These are phyloP conservation scores for Gasterosteus nipponicus DNA, from an alignment of 2,113 vertebrate species.

Conservation along the genomic window DNA sequence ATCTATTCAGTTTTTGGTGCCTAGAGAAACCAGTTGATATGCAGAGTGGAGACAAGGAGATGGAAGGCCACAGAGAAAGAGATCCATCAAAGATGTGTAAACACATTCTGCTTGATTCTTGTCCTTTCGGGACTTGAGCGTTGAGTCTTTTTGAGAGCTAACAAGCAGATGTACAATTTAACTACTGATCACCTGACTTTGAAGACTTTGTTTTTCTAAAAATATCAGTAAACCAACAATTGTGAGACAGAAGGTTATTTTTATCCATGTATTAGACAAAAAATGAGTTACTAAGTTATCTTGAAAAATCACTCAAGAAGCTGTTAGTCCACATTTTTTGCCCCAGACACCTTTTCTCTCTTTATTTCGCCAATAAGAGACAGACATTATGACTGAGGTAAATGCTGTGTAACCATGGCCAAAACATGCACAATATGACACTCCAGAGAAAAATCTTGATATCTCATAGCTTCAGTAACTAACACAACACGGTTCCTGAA, in stretches of 20 bases:
- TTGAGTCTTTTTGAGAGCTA: slow-evolving; percentile 21
- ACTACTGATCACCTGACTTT: slow-evolving; percentile 29
- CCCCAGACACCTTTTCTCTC: neutral
- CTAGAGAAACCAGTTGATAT: slow-evolving; percentile 50
- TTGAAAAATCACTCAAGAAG: neutral
- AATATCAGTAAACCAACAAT: neutral
- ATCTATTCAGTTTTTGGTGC: slow-evolving; percentile 67
- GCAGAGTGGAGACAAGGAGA: slow-evolving; percentile 48
- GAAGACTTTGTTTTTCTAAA: neutral
- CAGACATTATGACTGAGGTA: neutral
- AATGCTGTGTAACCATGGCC: neutral
- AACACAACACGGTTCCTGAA: slow-evolving; percentile 48
- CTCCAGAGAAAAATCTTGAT: slow-evolving; percentile 20
- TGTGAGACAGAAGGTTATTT: neutral
- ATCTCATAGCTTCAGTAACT: slow-evolving; percentile 47
- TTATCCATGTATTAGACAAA: neutral
- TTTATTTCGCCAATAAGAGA: neutral
- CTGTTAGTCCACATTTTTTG: slow-evolving; percentile 7
- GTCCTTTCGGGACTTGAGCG: slow-evolving; percentile 32
- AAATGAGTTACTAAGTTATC: slow-evolving; percentile 11
- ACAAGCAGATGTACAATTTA: slow-evolving; percentile 8
- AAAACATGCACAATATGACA: neutral
- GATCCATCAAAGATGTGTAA: slow-evolving; percentile 57
- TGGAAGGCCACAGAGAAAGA: slow-evolving; percentile 14
- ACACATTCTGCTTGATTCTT: slow-evolving; percentile 40